Conservation (phyloP, 2,888 invertebrate species). For the Campaea margaritaria region DNA sequence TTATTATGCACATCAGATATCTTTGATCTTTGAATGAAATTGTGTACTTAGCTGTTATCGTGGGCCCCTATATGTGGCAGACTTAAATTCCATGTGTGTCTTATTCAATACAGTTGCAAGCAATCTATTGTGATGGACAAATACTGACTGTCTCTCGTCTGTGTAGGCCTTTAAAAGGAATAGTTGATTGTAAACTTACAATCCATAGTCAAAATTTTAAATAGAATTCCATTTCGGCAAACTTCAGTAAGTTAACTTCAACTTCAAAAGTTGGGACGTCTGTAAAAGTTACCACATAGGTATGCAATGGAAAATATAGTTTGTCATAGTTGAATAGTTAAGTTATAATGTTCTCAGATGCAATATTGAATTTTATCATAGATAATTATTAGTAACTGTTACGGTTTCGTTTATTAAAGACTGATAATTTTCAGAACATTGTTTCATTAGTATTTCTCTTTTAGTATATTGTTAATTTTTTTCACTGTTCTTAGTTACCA, state of each 20-base stretch:
- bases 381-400: background rate
- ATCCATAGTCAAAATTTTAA: background rate
- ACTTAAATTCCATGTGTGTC: no score
- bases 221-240: background rate
- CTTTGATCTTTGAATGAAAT: no score
- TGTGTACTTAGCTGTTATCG: no score
- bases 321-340: background rate
- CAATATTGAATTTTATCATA: background rate
- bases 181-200: background rate
- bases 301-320: background rate
- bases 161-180: no score
- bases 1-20: no score
- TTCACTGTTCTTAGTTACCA: background rate
- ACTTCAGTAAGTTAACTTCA: background rate
- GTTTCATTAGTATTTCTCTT: background rate
- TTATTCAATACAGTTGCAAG: no score
- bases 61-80: no score
- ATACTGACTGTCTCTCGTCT: no score
- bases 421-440: constrained; percentile 36
- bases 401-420: constrained; percentile 44
- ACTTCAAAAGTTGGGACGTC: no score
- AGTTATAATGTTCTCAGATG: background rate
- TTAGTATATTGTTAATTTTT: no score
- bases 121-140: no score
- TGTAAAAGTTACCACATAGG: background rate